Conservation (phyloP, 35 echinoderm and acorn worm genomes). For the Hemicentrotus pulcherrimus region DNA sequence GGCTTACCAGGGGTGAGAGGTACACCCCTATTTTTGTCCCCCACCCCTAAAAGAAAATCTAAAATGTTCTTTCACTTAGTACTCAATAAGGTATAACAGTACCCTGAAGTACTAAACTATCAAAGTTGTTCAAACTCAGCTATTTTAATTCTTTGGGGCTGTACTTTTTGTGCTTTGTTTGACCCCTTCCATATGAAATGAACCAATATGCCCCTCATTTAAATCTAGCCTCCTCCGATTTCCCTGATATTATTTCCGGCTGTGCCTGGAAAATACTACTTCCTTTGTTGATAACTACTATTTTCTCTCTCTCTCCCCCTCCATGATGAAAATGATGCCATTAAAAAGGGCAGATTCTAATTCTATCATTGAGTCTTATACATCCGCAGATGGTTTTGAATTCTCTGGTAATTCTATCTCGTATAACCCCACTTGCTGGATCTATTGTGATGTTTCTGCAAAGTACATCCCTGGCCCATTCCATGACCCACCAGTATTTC, state of each 20-base stretch:
- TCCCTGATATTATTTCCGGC: background rate
- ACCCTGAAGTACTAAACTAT: too few species aligned
- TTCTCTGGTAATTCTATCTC: background rate
- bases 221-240: background rate
- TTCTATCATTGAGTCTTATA: background rate
- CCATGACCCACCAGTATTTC: background rate
- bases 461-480: background rate
- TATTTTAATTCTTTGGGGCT: background rate
- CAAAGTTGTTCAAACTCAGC: background rate
- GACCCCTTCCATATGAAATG: background rate
- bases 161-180: background rate
- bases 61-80: too few species aligned
- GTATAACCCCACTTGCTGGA: background rate
- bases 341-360: background rate
- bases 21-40: background rate
- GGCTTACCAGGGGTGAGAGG: background rate
- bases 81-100: too few species aligned
- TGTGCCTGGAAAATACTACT: background rate
- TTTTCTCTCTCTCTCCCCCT: background rate
- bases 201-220: background rate
- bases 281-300: slow-evolving; percentile 4
- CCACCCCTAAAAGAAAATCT: background rate
- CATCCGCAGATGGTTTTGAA: background rate
- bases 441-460: background rate
- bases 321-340: background rate